Evolutionary conservation across 2,113 vertebrate genomes (phyloP).

Genomic region (Echinops telfairi): DNA sequence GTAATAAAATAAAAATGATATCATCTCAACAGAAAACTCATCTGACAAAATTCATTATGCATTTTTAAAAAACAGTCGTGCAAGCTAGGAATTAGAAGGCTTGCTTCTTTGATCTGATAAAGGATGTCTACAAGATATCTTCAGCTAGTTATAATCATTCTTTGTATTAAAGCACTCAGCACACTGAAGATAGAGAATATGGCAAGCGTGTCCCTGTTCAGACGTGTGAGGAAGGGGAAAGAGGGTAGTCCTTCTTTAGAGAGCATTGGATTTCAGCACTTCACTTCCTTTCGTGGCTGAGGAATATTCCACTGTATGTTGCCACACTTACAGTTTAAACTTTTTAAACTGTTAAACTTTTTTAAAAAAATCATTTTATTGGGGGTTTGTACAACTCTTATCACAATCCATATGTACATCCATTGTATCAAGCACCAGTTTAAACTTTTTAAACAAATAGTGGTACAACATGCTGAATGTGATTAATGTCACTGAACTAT

Average conservation of each 20-base stretch:
- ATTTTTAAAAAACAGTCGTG: background rate
- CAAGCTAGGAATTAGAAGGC: conserved; percentile 15
- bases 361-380: too few species aligned
- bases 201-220: background rate
- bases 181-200: too few species aligned
- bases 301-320: too few species aligned
- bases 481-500: background rate
- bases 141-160: background rate
- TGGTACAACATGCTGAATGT: background rate
- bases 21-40: background rate
- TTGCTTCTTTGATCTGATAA: background rate
- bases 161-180: background rate
- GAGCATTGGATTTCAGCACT: background rate
- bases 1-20: background rate
- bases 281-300: too few species aligned
- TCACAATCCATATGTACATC: too few species aligned
- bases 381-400: too few species aligned
- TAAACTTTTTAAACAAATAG: background rate
- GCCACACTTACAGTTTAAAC: background rate
- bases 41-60: background rate
- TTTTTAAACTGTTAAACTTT: background rate
- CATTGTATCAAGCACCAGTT: too few species aligned
- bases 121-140: background rate
- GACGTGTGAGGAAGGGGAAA: background rate
- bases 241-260: background rate